Base-by-base conservation (phyloP, 2,888 invertebrate species). In the Mythimna loreyi region DNA sequence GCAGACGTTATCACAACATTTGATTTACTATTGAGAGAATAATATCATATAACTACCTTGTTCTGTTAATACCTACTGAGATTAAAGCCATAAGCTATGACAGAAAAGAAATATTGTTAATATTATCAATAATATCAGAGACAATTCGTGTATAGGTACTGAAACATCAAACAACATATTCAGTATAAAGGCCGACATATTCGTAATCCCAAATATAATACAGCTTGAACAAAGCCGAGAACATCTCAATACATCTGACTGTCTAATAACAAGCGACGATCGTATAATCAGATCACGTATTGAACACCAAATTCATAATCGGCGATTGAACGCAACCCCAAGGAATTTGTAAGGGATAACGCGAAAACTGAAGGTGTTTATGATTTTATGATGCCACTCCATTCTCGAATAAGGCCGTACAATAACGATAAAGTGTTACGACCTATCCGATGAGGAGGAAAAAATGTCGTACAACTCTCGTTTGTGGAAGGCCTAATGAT, bases 341-440 rank as follows among this genome's bases (percentile, higher is more conserved):
- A 85, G 83, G 86, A 89, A 90, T 89, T 92, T 90, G 90, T 92
- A 88, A 86, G 89, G 87, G 89, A 90, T 90, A 91, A 92, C 84
- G 86, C 80, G 87, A 80, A 84, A 88, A 87, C 86, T 87, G 89
- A 88, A 89, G 90, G 91, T 92, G 92, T 93, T 92, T 92, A 92
- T 92, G 91, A 92, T 93, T 92, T 92, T 93, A 93, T 88, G 93
- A 90, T 89, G 86, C 90, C 87, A 90, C 88, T 92, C 87, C 88
- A 89, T 93, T 90, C 89, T 86, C 87, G 87, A 90, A 91, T 93
- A 93, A 89, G 88, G 89, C 89, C 90, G 88, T 92, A 91, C 91
- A 93, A 92, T 94, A 93, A 92, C 92, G 89, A 91, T 92, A 92
- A 93, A 93, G 87, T 88, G 89, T 91, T 91, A 94, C 89, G 91